Evolutionary conservation across 2,113 vertebrate genomes (phyloP), one percentile per base, ranked within the genome.

Genomic region (Limnothrissa miodon): DNA sequence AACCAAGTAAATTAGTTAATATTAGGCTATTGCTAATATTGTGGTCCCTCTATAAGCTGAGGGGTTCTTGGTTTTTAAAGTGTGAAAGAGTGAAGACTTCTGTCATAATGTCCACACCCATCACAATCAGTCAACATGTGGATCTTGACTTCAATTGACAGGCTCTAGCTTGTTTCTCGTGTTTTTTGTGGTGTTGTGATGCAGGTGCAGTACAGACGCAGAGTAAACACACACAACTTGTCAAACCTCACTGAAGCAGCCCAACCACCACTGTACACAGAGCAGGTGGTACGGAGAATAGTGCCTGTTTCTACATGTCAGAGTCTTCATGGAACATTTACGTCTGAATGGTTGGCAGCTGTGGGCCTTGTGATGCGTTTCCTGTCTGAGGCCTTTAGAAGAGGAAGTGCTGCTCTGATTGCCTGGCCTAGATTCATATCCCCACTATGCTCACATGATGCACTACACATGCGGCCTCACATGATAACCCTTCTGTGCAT

Each of bases 341-440:
- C 42, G 25, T 46, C 9, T 82, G 42, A 48, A 13, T 9, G 36
- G 36, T 11, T 74, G 44, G 66, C 11, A 81, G 19, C 39, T 15
- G 21, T 15, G 33, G 36, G 51, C 33, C 53, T 42, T 19, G 44
- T 80, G 79, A 84, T 53, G 5, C 59, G 33, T 19, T 84, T 78
- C 83, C 83, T 81, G 80, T 84, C 45, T 80, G 83, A 70, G 62
- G 13, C 33, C 66, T 33, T 17, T 29, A 36, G 15, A 74, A 33
- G 66, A 74, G 66, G 66, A 74, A 74, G 66, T 74, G 66, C 66
- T 74, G 66, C 66, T 74, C 66, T 74, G 33, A 15, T 74, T 13
- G 15, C 29, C 15, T 80, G 21, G 23, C 33, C 56, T 45, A 74
- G 80, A 70, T 78, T 36, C 62, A 19, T 17, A 2, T 36, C 66